Evolutionary conservation across 2,113 vertebrate species (phyloP).

Genomic region (Sinocyclocheilus rhinocerous): DNA sequence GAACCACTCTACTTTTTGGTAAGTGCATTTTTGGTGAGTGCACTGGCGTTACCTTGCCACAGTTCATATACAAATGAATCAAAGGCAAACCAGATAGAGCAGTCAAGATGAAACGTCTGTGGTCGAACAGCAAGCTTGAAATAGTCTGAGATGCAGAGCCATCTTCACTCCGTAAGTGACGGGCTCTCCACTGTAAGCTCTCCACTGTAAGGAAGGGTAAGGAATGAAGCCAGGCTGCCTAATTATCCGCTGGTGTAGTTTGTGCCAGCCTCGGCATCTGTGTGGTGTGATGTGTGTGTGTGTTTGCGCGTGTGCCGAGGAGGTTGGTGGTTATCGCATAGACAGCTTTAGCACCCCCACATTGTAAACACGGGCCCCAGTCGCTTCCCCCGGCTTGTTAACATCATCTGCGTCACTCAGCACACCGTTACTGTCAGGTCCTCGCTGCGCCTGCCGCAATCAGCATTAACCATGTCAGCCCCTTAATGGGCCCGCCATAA

Average conservation of each 20-base stretch:
- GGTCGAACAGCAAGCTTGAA: conserved; percentile 19
- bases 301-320: conserved; percentile 56
- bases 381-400: conserved; percentile 80
- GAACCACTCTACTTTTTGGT: not conserved
- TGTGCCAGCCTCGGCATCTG: conserved; percentile 47
- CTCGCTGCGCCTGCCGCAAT: conserved; percentile 76
- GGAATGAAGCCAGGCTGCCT: conserved; percentile 53
- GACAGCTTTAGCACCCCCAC: conserved; percentile 79
- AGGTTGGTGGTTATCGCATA: conserved; percentile 71
- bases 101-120: conserved; percentile 30
- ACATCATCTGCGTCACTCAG: conserved; percentile 83
- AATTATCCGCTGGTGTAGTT: conserved; percentile 60
- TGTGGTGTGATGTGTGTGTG: conserved; percentile 55
- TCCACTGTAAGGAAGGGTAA: conserved; percentile 48
- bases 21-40: not conserved
- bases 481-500: conserved; percentile 77
- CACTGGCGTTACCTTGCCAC: not conserved
- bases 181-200: conserved; percentile 47
- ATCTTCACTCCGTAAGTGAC: conserved; percentile 48
- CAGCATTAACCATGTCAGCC: conserved; percentile 79
- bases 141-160: conserved; percentile 46
- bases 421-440: conserved; percentile 75
- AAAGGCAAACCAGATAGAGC: conserved; percentile 36
- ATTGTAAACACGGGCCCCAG: conserved; percentile 81
- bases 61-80: conserved; percentile 26